A percentile compares a stretch with the other conserved stretches of the same genome.
Evolutionary conservation across 2,113 vertebrate species (phyloP).

Genomic region (Sprattus sprattus): DNA sequence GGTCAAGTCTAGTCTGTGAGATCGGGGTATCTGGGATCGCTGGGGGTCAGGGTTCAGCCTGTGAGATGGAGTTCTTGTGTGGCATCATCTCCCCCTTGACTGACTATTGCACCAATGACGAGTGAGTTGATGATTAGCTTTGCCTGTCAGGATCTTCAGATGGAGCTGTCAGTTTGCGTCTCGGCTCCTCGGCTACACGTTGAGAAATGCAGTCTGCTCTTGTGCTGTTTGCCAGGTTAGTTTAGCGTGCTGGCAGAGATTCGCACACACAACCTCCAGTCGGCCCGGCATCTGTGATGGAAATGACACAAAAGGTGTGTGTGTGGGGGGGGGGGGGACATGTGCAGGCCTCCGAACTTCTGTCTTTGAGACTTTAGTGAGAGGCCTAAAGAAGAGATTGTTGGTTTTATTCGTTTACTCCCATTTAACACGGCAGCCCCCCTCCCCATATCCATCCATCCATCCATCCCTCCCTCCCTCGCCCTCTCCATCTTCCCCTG

Average conservation of each 20-base stretch:
- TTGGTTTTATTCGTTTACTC: not conserved
- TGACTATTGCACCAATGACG: not conserved
- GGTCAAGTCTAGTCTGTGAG: no score
- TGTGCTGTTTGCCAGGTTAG: not conserved
- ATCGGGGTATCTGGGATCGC: no score
- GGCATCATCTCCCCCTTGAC: not conserved
- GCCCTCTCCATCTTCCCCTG: not conserved
- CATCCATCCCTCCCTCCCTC: conserved; percentile 11
- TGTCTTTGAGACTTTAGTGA: not conserved
- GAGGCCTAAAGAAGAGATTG: not conserved
- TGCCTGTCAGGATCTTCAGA: not conserved
- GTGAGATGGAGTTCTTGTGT: not conserved
- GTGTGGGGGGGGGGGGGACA: not conserved
- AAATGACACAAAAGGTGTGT: not conserved
- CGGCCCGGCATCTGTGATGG: not conserved
- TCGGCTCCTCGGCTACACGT: not conserved
- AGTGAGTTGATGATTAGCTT: not conserved
- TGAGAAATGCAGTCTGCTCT: not conserved
- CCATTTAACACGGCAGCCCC: not conserved
- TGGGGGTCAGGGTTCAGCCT: no score
- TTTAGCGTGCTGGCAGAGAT: not conserved
- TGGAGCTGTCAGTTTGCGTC: conserved; percentile 4
- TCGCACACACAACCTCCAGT: not conserved
- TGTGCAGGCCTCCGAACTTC: not conserved
- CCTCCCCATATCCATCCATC: not conserved